Evolutionary conservation across 2,888 invertebrate genomes (phyloP).

Genomic region (Rotaria magnacalcarata): DNA sequence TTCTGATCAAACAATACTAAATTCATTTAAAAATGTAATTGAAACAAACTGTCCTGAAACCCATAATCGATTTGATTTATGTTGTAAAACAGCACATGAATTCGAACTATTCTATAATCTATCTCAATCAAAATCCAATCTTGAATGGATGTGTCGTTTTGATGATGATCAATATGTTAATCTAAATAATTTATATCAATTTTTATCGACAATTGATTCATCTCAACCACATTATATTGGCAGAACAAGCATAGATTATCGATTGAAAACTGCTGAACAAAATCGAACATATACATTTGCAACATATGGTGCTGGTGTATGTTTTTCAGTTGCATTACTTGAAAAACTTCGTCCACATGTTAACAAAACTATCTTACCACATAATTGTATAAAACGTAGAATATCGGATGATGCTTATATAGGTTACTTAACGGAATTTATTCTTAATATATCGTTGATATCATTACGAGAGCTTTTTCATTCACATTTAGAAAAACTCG

Average conservation of each 20-base stretch:
- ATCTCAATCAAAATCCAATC: background rate
- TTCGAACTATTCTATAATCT: background rate
- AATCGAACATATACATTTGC: background rate
- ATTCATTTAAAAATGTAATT: background rate
- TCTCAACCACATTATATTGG: conserved; percentile 11
- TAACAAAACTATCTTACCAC: background rate
- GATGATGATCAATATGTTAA: conserved; percentile 37
- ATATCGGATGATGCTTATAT: background rate
- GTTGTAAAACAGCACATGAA: conserved; percentile 31
- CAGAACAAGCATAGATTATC: background rate
- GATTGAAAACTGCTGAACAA: too few species aligned
- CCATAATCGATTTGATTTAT: background rate
- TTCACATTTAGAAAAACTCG: conserved; percentile 34
- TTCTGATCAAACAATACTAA: background rate
- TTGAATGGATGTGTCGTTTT: conserved; percentile 36
- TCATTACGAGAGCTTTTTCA: background rate
- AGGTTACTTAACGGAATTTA: background rate
- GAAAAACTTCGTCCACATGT: background rate
- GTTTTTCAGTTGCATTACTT: background rate
- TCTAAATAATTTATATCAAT: background rate
- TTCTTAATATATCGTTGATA: background rate
- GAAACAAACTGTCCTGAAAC: conserved; percentile 14
- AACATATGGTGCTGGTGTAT: conserved; percentile 33
- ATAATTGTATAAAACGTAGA: background rate
- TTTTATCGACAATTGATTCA: background rate